Conservation (phyloP, 2,113 vertebrate genomes). For the Apteryx mantelli region DNA sequence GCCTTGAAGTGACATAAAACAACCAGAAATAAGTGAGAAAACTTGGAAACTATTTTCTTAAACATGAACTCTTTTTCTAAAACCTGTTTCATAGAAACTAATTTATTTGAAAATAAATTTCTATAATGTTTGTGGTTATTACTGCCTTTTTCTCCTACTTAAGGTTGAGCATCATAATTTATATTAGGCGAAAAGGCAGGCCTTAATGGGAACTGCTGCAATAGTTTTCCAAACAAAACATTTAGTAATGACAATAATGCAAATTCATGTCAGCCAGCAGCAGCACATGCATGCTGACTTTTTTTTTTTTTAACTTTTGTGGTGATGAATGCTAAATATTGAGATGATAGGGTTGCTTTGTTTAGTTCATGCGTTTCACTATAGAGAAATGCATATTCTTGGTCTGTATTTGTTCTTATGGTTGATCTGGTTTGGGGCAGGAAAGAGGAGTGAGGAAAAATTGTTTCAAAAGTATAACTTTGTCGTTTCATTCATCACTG, state of each 20-base stretch:
- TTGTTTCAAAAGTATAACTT: background rate
- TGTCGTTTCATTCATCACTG: background rate
- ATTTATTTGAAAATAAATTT: background rate
- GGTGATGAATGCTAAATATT: background rate
- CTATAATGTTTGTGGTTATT: background rate
- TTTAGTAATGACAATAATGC: background rate
- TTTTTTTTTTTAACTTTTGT: background rate
- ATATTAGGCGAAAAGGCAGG: background rate
- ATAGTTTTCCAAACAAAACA: background rate
- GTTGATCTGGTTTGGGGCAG: background rate
- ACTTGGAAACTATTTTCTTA: background rate
- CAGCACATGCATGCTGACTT: background rate
- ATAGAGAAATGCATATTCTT: background rate
- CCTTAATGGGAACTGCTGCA: background rate
- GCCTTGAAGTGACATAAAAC: background rate
- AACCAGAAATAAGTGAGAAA: background rate
- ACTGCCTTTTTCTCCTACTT: background rate
- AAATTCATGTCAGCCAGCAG: background rate
- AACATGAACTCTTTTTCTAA: background rate
- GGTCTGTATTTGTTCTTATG: background rate
- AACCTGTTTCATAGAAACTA: background rate
- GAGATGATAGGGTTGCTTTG: background rate
- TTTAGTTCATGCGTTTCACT: background rate
- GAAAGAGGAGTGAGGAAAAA: background rate
- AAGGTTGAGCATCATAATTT: background rate